A percentile compares a stretch with the other conserved stretches of the same genome.
Conservation (phyloP, 2,888 invertebrate species). For the Antheraea yamamai region DNA sequence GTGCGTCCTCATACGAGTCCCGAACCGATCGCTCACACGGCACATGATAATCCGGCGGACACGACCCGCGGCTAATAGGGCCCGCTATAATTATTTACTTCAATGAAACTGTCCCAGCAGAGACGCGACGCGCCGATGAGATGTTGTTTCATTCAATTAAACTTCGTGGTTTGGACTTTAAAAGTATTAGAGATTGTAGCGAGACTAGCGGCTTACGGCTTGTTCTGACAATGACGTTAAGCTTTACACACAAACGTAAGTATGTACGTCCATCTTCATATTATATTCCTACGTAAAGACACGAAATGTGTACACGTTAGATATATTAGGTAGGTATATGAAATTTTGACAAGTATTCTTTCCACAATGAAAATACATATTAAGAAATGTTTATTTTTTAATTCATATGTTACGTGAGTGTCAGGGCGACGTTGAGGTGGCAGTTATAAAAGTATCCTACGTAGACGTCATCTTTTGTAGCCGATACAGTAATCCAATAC, state of each 20-base stretch:
- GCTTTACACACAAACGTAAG: neutral
- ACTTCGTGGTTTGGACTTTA: conserved; percentile 8
- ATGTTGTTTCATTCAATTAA: conserved; percentile 17
- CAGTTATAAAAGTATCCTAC: too few relatives aligned
- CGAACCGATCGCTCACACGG: conserved; percentile 23
- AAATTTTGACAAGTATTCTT: too few relatives aligned
- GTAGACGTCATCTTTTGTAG: too few relatives aligned
- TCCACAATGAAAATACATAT: too few relatives aligned
- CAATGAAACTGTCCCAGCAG: conserved; percentile 13
- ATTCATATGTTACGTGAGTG: too few relatives aligned
- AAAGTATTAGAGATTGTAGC: conserved; percentile 1
- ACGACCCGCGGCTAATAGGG: conserved; percentile 30
- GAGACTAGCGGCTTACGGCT: conserved; percentile 5
- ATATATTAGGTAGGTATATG: neutral
- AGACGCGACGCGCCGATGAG: neutral
- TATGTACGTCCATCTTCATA: neutral
- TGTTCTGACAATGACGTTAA: neutral
- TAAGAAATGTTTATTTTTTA: too few relatives aligned
- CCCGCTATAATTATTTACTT: conserved; percentile 28
- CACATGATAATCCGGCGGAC: conserved; percentile 28
- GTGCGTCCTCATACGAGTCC: neutral
- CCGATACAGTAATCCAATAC: too few relatives aligned
- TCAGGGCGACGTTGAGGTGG: too few relatives aligned
- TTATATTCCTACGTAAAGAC: neutral
- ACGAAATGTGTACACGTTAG: neutral